Evolutionary conservation across 2,113 vertebrate species (phyloP).

Genomic region (Leuciscus idus): DNA sequence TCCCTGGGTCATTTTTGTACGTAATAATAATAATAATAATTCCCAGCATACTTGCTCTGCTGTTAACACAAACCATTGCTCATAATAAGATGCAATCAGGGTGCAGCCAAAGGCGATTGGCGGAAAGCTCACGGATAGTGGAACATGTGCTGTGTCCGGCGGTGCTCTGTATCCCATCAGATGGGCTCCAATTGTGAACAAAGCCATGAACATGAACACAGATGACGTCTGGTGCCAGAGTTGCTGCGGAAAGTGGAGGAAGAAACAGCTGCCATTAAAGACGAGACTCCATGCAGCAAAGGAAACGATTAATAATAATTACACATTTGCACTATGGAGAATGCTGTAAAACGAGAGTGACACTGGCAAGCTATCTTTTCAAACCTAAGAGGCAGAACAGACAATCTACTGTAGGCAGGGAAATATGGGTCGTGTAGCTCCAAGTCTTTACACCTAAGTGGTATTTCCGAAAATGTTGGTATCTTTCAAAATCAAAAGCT

Average conservation of each 20-base stretch:
- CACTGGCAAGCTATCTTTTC: slow-evolving; percentile 57
- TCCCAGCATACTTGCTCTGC: slow-evolving; percentile 20
- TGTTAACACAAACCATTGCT: slow-evolving; percentile 4
- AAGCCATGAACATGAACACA: slow-evolving; percentile 49
- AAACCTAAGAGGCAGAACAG: slow-evolving; percentile 48
- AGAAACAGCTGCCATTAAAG: slow-evolving; percentile 48
- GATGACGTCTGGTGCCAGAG: slow-evolving; percentile 54
- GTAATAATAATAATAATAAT: slow-evolving; percentile 17
- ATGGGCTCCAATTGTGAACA: slow-evolving; percentile 30
- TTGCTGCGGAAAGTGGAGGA: slow-evolving; percentile 30
- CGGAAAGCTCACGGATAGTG: slow-evolving; percentile 2
- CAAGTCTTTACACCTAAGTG: slow-evolving; percentile 40
- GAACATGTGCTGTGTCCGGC: background rate
- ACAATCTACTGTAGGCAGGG: slow-evolving; percentile 60
- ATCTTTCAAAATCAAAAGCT: slow-evolving; percentile 50
- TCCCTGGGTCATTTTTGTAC: slow-evolving; percentile 31
- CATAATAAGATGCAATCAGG: slow-evolving; percentile 26
- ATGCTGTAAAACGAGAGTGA: slow-evolving; percentile 57
- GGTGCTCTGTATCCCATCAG: slow-evolving; percentile 9
- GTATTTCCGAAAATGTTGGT: slow-evolving; percentile 46
- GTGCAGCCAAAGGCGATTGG: slow-evolving; percentile 20
- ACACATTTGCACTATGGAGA: slow-evolving; percentile 62
- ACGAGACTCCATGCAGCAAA: slow-evolving; percentile 33
- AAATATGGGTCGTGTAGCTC: slow-evolving; percentile 35
- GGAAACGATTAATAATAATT: slow-evolving; percentile 51